Evolutionary conservation across 92 coral and sea anemone genomes (phyloP).

Genomic region (Bergia sp.): DNA sequence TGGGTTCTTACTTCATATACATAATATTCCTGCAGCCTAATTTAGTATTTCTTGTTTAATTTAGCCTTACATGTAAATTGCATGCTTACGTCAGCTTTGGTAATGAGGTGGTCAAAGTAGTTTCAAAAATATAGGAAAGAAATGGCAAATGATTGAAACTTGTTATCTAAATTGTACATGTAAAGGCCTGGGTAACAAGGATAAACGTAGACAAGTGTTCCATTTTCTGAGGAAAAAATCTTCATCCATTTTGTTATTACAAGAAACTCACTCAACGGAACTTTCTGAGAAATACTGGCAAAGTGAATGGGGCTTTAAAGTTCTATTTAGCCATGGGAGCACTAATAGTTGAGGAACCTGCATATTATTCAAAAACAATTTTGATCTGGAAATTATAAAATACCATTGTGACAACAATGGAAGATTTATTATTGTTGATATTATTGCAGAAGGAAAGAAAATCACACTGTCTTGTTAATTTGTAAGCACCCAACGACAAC

Average conservation of each 20-base stretch:
- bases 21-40: no score
- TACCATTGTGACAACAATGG: not conserved
- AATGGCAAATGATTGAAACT: not conserved
- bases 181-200: not conserved
- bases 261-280: no score
- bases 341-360: not conserved
- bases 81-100: no score
- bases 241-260: not conserved
- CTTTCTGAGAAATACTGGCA: no score
- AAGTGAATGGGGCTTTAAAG: not conserved
- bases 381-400: not conserved
- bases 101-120: no score
- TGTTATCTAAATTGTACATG: not conserved
- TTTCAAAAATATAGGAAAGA: not conserved
- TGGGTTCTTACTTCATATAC: no score
- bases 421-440: not conserved
- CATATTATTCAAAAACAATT: not conserved
- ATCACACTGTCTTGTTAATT: no score
- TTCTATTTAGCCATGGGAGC: not conserved
- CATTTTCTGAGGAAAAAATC: not conserved
- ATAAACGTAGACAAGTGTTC: slow-evolving; percentile 4
- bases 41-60: no score
- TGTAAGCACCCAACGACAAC: no score
- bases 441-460: no score
- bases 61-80: no score